Evolutionary conservation across 2,797 vertebrate genomes (phyloP).

Genomic region (Neomorphus geoffroyi): DNA sequence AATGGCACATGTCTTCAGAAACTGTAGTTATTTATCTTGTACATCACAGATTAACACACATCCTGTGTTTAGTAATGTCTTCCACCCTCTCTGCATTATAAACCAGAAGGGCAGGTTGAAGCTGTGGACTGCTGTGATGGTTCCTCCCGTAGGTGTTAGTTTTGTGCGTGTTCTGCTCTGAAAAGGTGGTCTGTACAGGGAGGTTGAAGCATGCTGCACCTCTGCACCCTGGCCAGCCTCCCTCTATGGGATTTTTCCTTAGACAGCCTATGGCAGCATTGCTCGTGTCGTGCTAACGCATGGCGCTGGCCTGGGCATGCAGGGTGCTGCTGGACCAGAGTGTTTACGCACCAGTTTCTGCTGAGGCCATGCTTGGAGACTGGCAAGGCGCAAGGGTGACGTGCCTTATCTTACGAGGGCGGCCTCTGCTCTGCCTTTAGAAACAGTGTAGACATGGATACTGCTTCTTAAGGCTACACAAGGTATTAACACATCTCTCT

Average conservation of each 20-base stretch:
- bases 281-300: rapidly evolving
- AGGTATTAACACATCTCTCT: not conserved
- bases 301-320: not conserved
- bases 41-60: not conserved
- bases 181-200: not conserved
- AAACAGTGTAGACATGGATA: not conserved
- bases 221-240: not conserved
- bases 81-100: not conserved
- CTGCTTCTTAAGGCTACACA: not conserved
- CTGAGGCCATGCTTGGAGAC: not conserved
- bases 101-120: not conserved
- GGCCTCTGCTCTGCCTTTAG: not conserved
- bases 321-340: not conserved
- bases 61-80: rapidly evolving
- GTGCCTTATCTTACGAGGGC: rapidly evolving
- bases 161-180: not conserved
- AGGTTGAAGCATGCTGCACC: not conserved
- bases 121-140: not conserved
- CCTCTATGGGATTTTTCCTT: not conserved
- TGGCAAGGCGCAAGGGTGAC: rapidly evolving
- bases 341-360: not conserved
- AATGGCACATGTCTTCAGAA: not conserved
- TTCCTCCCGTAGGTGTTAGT: not conserved
- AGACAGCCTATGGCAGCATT: not conserved
- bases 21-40: not conserved